Conservation (phyloP, 2,797 vertebrate species). For the Acrocephalus scirpaceus region DNA sequence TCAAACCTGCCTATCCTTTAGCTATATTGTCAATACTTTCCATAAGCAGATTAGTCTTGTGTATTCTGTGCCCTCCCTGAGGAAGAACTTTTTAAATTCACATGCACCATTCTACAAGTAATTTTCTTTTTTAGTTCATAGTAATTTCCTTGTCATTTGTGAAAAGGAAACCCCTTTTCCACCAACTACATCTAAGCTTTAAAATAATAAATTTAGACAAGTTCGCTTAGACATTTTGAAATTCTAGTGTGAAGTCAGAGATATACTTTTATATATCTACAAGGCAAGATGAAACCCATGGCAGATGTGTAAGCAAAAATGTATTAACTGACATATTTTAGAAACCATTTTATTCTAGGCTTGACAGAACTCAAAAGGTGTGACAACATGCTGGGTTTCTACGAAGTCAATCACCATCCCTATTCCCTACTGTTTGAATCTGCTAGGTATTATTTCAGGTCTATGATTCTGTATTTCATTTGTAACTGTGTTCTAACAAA, state of each 20-base stretch:
- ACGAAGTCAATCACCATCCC: slow-evolving; percentile 1
- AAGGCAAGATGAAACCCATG: background rate
- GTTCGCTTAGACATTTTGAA: background rate
- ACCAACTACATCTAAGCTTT: background rate
- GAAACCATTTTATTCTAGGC: background rate
- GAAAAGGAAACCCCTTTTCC: background rate
- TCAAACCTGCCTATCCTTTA: background rate
- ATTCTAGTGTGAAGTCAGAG: background rate
- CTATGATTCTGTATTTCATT: background rate
- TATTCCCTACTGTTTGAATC: background rate
- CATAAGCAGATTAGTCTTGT: background rate
- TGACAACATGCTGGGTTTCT: background rate
- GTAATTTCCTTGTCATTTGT: background rate
- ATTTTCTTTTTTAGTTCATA: background rate
- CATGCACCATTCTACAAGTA: background rate
- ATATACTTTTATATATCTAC: background rate
- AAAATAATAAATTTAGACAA: background rate
- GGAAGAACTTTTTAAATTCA: background rate
- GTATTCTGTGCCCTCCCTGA: background rate
- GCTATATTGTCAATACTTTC: background rate
- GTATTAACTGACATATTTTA: background rate
- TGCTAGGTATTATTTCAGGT: slow-evolving; percentile 4
- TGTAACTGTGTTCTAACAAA: slow-evolving; percentile 16
- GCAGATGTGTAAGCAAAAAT: background rate
- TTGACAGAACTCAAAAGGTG: background rate